Evolutionary conservation across 2,888 invertebrate species (phyloP).

Genomic region (Aplocera efformata): DNA sequence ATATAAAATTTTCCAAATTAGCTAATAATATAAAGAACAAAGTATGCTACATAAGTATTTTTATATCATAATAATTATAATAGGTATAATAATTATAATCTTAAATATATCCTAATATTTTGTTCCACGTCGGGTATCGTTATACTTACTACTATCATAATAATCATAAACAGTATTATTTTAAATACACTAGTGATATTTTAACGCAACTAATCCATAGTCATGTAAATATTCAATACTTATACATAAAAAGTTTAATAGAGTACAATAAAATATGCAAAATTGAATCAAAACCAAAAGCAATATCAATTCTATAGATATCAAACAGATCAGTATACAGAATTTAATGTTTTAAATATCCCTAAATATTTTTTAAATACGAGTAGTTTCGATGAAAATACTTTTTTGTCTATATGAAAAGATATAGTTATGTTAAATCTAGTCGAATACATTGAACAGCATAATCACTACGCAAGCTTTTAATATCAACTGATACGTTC

Average conservation of each 20-base stretch:
- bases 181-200: constrained; percentile 1
- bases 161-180: constrained; percentile 1
- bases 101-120: constrained; percentile 11
- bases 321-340: too few relatives aligned
- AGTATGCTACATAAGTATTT: background rate
- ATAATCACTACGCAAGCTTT: constrained; percentile 26
- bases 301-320: too few relatives aligned
- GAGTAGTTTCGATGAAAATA: too few relatives aligned
- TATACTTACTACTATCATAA: constrained; percentile 13
- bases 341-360: too few relatives aligned
- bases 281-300: too few relatives aligned
- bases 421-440: constrained; percentile 7
- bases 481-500: constrained; percentile 12
- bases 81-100: constrained; percentile 14
- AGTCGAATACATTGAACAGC: constrained; percentile 23
- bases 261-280: too few relatives aligned
- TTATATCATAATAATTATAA: constrained; percentile 3
- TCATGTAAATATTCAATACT: background rate
- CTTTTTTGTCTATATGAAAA: background rate
- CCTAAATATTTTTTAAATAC: too few relatives aligned
- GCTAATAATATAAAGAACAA: constrained; percentile 5
- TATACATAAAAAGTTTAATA: too few relatives aligned
- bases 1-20: background rate
- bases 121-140: constrained; percentile 17
- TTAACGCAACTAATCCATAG: constrained; percentile 6